A percentile compares a stretch with the other conserved stretches of the same genome.
These are phyloP conservation scores for Hylaeus anthracinus DNA, from an alignment of 1,140 invertebrate genomes.

Conservation along the genomic window DNA sequence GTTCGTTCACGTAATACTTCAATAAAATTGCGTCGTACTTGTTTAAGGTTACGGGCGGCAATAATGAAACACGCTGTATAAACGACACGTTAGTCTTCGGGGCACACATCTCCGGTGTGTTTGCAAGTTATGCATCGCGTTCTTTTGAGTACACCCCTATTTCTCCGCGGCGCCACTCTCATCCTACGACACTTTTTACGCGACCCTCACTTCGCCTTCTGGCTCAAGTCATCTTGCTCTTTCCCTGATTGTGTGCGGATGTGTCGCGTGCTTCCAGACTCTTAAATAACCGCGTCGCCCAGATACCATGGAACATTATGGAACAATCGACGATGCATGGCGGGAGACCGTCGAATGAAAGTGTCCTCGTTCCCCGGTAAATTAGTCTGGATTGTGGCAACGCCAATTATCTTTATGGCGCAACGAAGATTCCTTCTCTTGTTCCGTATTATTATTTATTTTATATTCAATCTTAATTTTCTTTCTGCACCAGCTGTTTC, in stretches of 20 bases:
- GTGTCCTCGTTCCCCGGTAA: constrained; percentile 7
- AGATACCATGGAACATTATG: constrained; percentile 49
- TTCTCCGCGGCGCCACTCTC: constrained; percentile 28
- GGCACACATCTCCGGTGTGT: constrained; percentile 3
- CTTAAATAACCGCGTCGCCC: constrained; percentile 44
- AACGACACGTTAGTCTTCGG: background rate
- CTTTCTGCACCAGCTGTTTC: too few species aligned
- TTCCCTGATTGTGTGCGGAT: constrained; percentile 46
- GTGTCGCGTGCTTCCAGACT: constrained; percentile 39
- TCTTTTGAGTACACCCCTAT: constrained; percentile 29
- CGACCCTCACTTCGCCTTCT: background rate
- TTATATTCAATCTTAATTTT: too few species aligned
- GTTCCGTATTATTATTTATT: background rate
- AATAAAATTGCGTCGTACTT: too few species aligned
- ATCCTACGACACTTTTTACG: constrained; percentile 19
- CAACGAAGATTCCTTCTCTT: background rate
- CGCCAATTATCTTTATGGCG: constrained; percentile 8
- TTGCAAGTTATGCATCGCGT: constrained; percentile 39
- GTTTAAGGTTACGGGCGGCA: background rate
- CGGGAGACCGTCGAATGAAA: constrained; percentile 5
- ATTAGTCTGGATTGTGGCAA: constrained; percentile 21
- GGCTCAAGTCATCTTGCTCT: constrained; percentile 37
- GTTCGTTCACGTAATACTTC: too few species aligned
- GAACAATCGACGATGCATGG: constrained; percentile 37
- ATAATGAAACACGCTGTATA: background rate